Evolutionary conservation across 2,797 vertebrate genomes (phyloP), one percentile per base, ranked within the genome.

Genomic region (Gadopsis bispinosus): DNA sequence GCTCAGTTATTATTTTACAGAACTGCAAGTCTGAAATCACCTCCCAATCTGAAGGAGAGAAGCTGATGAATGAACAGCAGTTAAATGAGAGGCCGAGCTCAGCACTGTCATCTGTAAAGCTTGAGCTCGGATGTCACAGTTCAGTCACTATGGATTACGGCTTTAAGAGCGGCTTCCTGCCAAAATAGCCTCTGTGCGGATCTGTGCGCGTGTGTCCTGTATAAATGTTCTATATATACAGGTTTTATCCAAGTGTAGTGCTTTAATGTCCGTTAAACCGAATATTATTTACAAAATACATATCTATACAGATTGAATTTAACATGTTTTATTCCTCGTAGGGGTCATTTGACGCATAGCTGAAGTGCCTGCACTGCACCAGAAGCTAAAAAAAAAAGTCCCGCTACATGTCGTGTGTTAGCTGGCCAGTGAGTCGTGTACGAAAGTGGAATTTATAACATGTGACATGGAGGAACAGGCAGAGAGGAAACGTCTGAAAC

Each of bases 41-140:
- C 31, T 66, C 22, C 12, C 20, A n/a, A 0, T 0, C 65, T 71
- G 56, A 17, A 26, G 51, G 56, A 56, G 14, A 39, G 8, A 63
- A 19, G 75, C 68, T 80, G 83, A 89, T 61, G 56, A 85, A 83
- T 83, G 85, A 89, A 77, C 65, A 73, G 64, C 78, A 81, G 80
- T 77, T 81, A 81, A 80, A 85, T 80, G 79, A 85, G 78, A 88
- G 80, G 19, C 29, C 1, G 66, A 77, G 84, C 87, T 82, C 77
- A 70, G 80, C 73, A 43, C 48, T 17, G 75, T 83, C 88, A 73
- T 91, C 83, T 92, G 82, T 72, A 53, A 73, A 83, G 88, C 81
- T 86, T 86, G 68, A 83, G 78, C 87, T 80, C 26, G 62, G 79
- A 77, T 88, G 90, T 84, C 90, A 90, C 87, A 87, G 85, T 90